These are phyloP conservation scores for Heliconius charithonia DNA, from an alignment of 2,888 invertebrate genomes.

Conservation along the genomic window DNA sequence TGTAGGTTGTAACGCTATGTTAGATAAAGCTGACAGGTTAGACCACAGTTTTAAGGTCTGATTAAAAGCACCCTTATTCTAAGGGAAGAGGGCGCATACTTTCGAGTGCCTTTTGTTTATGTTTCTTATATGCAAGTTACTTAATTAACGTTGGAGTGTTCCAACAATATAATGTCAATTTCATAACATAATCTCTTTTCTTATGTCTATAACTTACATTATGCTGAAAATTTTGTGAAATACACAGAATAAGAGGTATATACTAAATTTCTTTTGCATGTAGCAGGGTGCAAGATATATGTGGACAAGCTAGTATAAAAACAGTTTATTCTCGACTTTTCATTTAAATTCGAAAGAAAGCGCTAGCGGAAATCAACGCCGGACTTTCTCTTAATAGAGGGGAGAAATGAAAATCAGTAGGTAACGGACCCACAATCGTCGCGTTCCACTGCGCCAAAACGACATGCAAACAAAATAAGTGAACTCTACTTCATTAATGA, in stretches of 20 bases:
- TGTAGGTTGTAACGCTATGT: slow-evolving; percentile 32
- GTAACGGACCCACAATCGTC: too few species aligned
- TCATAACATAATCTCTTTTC: neutral
- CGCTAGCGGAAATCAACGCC: neutral
- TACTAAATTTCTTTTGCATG: too few species aligned
- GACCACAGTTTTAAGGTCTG: slow-evolving; percentile 38
- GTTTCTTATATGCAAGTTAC: slow-evolving; percentile 29
- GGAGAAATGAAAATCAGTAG: too few species aligned
- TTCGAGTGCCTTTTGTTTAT: slow-evolving; percentile 3
- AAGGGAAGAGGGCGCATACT: slow-evolving; percentile 24
- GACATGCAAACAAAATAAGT: too few species aligned
- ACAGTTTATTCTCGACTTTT: too few species aligned
- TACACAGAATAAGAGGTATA: too few species aligned
- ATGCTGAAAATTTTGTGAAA: too few species aligned
- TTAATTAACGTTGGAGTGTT: slow-evolving; percentile 21
- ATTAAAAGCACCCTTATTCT: slow-evolving; percentile 26
- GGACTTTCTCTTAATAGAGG: neutral
- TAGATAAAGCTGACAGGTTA: slow-evolving; percentile 48
- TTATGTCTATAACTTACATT: neutral
- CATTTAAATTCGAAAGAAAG: too few species aligned
- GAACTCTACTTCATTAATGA: too few species aligned
- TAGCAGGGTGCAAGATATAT: too few species aligned
- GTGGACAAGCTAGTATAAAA: too few species aligned
- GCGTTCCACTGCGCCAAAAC: too few species aligned
- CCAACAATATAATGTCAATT: neutral